These are phyloP conservation scores for Falco concolor DNA, from an alignment of 2,797 vertebrate genomes.

Conservation along the genomic window DNA sequence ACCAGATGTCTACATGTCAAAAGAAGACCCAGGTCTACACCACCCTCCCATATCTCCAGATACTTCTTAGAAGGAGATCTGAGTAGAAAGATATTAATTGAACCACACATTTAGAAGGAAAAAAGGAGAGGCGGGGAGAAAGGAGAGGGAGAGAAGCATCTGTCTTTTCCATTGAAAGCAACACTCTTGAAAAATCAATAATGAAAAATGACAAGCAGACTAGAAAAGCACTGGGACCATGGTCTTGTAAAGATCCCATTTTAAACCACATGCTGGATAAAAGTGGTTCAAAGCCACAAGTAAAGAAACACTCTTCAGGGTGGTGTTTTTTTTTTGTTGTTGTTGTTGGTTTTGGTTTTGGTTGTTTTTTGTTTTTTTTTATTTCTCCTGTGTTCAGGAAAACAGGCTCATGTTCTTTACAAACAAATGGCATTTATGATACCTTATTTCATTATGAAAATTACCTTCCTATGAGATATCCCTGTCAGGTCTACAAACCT, in stretches of 20 bases:
- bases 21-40: not conserved
- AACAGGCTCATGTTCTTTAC: not conserved
- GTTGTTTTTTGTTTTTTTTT: too few relatives aligned
- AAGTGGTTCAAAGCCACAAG: not conserved
- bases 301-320: not conserved
- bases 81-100: not conserved
- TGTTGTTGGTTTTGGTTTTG: too few relatives aligned
- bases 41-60: not conserved
- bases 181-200: not conserved
- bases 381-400: not conserved
- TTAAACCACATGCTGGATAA: not conserved
- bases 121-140: not conserved
- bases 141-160: not conserved
- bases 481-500: not conserved
- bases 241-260: not conserved
- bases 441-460: not conserved
- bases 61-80: not conserved
- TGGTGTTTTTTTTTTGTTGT: too few relatives aligned
- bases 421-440: not conserved
- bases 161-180: not conserved
- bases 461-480: not conserved
- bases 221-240: not conserved
- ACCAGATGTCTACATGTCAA: not conserved
- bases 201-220: not conserved
- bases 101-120: not conserved